Evolutionary conservation across 1,140 invertebrate species (phyloP), one percentile per base, ranked within the genome.

Genomic region (Diabrotica undecimpunctata): DNA sequence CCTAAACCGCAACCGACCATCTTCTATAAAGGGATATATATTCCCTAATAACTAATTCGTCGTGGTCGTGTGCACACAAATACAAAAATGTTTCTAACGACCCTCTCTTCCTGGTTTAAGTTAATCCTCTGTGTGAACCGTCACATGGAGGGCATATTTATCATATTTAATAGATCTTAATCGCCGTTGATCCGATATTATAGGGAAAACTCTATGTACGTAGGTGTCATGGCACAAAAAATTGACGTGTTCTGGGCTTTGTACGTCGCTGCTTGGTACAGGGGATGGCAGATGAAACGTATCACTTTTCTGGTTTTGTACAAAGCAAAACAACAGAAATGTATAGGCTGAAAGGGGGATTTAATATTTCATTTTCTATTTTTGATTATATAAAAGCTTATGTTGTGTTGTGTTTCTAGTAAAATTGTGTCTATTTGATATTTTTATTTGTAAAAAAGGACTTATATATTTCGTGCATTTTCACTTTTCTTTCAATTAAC

Each of bases 121-220:
- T 62, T 62, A 54, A 62, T 62, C 61, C 58, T 35, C 64, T 38
- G 56, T 65, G 64, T 38, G 64, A 65, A 65, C 58, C 59, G 12
- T 25, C 64, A 65, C 54, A 54, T 65, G 64, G 38, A 60, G 25
- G 54, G 51, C 36, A 60, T 65, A 65, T 65, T 65, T 65, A 60
- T 60, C 53, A 65, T 65, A 65, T 65, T 60, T 65, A 54, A 65
- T 65, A 65, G 64, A 65, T 65, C 41, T 36, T 65, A 65, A 65
- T 65, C 64, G 60, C 51, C 36, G 53, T 25, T n/a, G 38, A 61
- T 65, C 64, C 8, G 13, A 65, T 62, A 54, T 54, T 46, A 46
- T 46, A 10, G 51, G 52, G 61, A 35, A 36, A 38, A 36, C 36
- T 58, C 53, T 13, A 9, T 12, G 38, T 39, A 46, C 12, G 37